phyloP scores from a whole-genome alignment of 2,888 invertebrate species.

The Drosophila mimica region DNA sequence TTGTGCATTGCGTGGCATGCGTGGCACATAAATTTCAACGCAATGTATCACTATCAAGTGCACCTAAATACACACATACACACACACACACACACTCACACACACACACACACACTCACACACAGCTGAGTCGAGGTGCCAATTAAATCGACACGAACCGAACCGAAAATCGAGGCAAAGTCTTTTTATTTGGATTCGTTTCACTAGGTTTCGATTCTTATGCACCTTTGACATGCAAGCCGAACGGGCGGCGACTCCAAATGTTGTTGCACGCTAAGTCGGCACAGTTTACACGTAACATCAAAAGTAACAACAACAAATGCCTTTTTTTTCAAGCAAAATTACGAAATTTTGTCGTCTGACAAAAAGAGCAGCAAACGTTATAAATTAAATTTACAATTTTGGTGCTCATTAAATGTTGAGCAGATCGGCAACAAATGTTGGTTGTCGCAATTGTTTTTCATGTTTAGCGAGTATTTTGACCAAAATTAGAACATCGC shows the following conservation, averaged over 20 bases:
- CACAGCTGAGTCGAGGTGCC: constrained; percentile 67
- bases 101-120: no score
- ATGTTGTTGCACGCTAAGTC: constrained; percentile 44
- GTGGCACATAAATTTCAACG: constrained; percentile 50
- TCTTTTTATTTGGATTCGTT: constrained; percentile 16
- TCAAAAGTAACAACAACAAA: constrained; percentile 13
- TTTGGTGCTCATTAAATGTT: constrained; percentile 62
- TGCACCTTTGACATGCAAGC: constrained; percentile 77
- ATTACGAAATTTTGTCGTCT: constrained; percentile 73
- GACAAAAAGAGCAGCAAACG: constrained; percentile 74
- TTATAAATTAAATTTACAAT: constrained; percentile 81
- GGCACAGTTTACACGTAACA: constrained; percentile 72
- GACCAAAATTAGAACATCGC: constrained; percentile 76
- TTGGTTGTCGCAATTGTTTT: constrained; percentile 67
- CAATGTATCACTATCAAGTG: constrained; percentile 52
- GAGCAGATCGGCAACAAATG: constrained; percentile 61
- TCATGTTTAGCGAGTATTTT: constrained; percentile 24
- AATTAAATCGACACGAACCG: constrained; percentile 65
- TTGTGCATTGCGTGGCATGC: constrained; percentile 30
- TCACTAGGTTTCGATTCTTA: constrained; percentile 59
- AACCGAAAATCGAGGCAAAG: constrained; percentile 21
- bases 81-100: not conserved
- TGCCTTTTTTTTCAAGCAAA: constrained; percentile 13
- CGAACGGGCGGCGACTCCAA: constrained; percentile 26
- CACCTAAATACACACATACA: constrained; percentile 39